These are phyloP conservation scores for Norana najaformis DNA, from an alignment of 2,888 invertebrate genomes.

Conservation along the genomic window DNA sequence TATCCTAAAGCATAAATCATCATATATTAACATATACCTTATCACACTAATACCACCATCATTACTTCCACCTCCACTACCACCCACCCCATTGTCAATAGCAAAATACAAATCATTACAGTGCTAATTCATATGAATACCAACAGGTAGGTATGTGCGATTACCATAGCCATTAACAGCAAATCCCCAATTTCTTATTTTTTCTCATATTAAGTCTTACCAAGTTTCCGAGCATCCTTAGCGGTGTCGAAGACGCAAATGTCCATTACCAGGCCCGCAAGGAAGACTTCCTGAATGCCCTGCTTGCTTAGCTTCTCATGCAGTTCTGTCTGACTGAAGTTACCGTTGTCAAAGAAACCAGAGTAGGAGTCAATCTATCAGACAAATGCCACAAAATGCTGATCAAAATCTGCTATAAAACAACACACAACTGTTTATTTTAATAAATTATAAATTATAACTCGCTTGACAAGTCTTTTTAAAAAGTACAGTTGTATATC, in stretches of 20 bases:
- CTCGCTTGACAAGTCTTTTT: no score
- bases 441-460: no score
- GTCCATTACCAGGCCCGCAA: constrained; percentile 53
- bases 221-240: constrained; percentile 46
- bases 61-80: no score
- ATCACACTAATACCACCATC: no score
- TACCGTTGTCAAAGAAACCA: constrained; percentile 49
- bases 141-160: no score
- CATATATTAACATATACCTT: neutral
- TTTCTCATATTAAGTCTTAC: constrained; percentile 9
- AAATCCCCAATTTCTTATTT: neutral
- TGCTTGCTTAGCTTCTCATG: constrained; percentile 41
- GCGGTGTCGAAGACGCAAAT: constrained; percentile 55
- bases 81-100: no score
- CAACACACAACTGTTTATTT: neutral
- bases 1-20: no score
- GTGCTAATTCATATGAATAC: neutral
- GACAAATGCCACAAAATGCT: neutral
- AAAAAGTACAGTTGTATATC: no score
- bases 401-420: neutral
- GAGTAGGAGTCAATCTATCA: constrained; percentile 36
- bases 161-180: neutral
- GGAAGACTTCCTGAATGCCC: constrained; percentile 47
- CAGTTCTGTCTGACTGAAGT: constrained; percentile 49
- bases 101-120: neutral